Percentiles rank a stretch among this genome's conserved stretches.
These are phyloP conservation scores for Xestia rhomboidea DNA, from an alignment of 2,888 invertebrate species.

Conservation along the genomic window DNA sequence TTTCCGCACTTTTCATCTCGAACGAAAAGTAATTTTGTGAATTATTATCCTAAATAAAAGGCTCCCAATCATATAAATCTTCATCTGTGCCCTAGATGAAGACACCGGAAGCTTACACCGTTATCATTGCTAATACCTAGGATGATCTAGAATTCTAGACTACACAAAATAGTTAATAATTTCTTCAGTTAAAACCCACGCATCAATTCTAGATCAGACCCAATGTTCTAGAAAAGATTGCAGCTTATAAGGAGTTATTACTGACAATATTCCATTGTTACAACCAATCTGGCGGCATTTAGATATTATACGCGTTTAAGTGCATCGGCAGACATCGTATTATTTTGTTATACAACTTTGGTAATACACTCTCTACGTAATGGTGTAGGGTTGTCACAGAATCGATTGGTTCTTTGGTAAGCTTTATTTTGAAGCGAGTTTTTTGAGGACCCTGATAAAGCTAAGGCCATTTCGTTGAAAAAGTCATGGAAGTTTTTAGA, in stretches of 20 bases:
- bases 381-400: constrained; percentile 41
- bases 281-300: constrained; percentile 47
- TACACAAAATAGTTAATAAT: constrained; percentile 38
- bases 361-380: constrained; percentile 57
- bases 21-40: background rate
- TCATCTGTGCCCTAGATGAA: background rate
- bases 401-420: background rate
- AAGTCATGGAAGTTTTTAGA: background rate
- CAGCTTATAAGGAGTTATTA: constrained; percentile 43
- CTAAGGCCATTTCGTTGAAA: background rate
- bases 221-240: constrained; percentile 44
- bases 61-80: background rate
- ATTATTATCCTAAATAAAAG: background rate
- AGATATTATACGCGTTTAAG: constrained; percentile 49
- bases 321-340: constrained; percentile 39
- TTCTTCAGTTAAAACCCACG: constrained; percentile 31
- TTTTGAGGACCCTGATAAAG: background rate
- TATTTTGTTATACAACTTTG: constrained; percentile 66
- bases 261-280: constrained; percentile 52
- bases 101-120: constrained; percentile 13
- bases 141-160: constrained; percentile 17
- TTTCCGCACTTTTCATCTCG: background rate
- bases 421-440: background rate
- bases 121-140: constrained; percentile 21
- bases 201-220: constrained; percentile 35